A percentile compares a stretch with the other conserved stretches of the same genome.
These are phyloP conservation scores for Stercorarius parasiticus DNA, from an alignment of 2,113 vertebrate genomes.

Conservation along the genomic window DNA sequence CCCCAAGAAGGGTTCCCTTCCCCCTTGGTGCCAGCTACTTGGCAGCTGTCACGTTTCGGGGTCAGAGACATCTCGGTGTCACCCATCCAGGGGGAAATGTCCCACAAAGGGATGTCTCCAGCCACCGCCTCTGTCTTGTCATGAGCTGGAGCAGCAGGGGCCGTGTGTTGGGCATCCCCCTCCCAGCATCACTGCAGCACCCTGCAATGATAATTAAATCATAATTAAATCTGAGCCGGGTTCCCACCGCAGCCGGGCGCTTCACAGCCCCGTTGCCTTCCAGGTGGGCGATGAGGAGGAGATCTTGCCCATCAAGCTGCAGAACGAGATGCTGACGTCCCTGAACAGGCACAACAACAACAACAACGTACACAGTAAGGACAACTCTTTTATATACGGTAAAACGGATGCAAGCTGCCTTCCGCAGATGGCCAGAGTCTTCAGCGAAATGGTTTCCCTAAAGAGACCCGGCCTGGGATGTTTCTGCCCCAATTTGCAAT, in stretches of 20 bases:
- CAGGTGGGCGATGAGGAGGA: conserved; percentile 87
- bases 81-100: background rate
- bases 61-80: background rate
- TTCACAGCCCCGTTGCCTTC: background rate
- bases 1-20: background rate
- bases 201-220: background rate
- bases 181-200: background rate
- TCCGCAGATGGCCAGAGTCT: background rate
- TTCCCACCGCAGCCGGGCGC: background rate
- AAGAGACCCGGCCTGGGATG: background rate
- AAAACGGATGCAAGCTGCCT: background rate
- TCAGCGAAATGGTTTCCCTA: background rate
- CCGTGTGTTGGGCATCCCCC: background rate
- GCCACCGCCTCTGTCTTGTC: background rate
- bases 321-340: conserved; percentile 77
- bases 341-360: conserved; percentile 64
- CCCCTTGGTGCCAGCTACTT: background rate
- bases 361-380: conserved; percentile 71
- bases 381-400: fast-evolving
- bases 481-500: background rate
- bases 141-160: background rate
- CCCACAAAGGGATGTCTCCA: background rate
- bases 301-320: conserved; percentile 87
- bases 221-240: background rate
- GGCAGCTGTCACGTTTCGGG: background rate